These are phyloP conservation scores for Nebria salina DNA, from an alignment of 2,888 invertebrate genomes.

Conservation along the genomic window DNA sequence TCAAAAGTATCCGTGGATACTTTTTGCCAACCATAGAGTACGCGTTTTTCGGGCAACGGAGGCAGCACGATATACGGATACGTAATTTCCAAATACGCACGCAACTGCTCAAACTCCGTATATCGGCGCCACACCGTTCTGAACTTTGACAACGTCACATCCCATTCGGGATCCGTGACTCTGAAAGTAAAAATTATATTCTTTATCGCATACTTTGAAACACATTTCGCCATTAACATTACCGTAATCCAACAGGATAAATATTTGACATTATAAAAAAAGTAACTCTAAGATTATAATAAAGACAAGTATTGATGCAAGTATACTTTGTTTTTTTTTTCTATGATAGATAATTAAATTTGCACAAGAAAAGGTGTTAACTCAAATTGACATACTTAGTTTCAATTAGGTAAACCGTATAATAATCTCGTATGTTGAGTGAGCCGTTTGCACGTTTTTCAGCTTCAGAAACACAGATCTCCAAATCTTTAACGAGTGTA, in stretches of 20 bases:
- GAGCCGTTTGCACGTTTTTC: slow-evolving; percentile 81
- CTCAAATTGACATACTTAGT: slow-evolving; percentile 70
- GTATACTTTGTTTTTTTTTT: not conserved
- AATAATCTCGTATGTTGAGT: slow-evolving; percentile 78
- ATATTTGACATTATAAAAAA: slow-evolving; percentile 45
- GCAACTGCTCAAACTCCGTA: slow-evolving; percentile 84
- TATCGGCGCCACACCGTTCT: slow-evolving; percentile 82
- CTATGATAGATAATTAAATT: slow-evolving; percentile 37
- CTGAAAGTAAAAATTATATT: slow-evolving; percentile 61
- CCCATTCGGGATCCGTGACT: slow-evolving; percentile 72
- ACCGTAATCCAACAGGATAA: slow-evolving; percentile 47
- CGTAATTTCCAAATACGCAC: slow-evolving; percentile 78
- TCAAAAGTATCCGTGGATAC: slow-evolving; percentile 81
- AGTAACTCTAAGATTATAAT: slow-evolving; percentile 43
- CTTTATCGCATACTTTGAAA: slow-evolving; percentile 37
- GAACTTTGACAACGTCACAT: slow-evolving; percentile 69
- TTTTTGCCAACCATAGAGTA: slow-evolving; percentile 81
- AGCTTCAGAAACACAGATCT: slow-evolving; percentile 79
- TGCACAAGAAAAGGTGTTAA: slow-evolving; percentile 46
- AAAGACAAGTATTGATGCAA: not conserved
- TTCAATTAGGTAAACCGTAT: slow-evolving; percentile 81
- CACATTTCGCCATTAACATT: slow-evolving; percentile 36
- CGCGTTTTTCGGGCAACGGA: slow-evolving; percentile 82
- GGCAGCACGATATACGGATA: slow-evolving; percentile 85
- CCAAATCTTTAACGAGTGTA: slow-evolving; percentile 74